Evolutionary conservation across 1,140 invertebrate genomes (phyloP).

Genomic region (Drosophila serrata): DNA sequence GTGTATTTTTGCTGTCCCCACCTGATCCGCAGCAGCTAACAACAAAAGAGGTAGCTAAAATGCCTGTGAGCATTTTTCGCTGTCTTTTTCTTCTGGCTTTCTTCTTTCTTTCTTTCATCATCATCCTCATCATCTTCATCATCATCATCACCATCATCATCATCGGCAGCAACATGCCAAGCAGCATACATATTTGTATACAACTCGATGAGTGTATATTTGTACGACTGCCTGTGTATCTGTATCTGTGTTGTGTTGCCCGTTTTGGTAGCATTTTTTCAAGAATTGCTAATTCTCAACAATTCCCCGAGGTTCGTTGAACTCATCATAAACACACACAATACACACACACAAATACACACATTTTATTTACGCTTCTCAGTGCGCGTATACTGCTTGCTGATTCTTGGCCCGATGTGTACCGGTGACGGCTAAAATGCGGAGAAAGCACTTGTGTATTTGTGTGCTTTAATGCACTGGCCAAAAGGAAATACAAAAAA

Average conservation of each 20-base stretch:
- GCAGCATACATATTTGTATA: constrained; percentile 41
- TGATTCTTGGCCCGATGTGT: constrained; percentile 56
- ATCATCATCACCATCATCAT: constrained; percentile 11
- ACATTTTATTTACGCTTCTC: constrained; percentile 75
- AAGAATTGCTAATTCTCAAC: constrained; percentile 84
- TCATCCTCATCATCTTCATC: constrained; percentile 14
- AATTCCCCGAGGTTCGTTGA: constrained; percentile 80
- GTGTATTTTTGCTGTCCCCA: constrained; percentile 29
- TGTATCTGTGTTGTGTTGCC: constrained; percentile 68
- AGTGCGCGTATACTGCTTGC: constrained; percentile 45
- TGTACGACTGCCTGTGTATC: constrained; percentile 36
- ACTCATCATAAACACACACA: constrained; percentile 76
- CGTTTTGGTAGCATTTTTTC: constrained; percentile 83
- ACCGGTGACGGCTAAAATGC: constrained; percentile 66
- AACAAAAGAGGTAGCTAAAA: constrained; percentile 52
- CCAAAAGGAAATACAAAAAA: constrained; percentile 17
- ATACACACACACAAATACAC: constrained; percentile 49
- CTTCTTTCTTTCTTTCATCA: constrained; percentile 55
- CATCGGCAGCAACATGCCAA: constrained; percentile 15
- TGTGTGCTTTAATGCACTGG: constrained; percentile 54
- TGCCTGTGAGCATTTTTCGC: constrained; percentile 68
- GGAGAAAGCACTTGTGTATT: constrained; percentile 77
- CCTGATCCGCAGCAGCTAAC: constrained; percentile 51
- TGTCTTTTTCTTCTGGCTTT: constrained; percentile 62
- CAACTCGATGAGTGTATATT: constrained; percentile 30